These are phyloP conservation scores for Callionymus lyra DNA, from an alignment of 2,113 vertebrate genomes.

Conservation along the genomic window DNA sequence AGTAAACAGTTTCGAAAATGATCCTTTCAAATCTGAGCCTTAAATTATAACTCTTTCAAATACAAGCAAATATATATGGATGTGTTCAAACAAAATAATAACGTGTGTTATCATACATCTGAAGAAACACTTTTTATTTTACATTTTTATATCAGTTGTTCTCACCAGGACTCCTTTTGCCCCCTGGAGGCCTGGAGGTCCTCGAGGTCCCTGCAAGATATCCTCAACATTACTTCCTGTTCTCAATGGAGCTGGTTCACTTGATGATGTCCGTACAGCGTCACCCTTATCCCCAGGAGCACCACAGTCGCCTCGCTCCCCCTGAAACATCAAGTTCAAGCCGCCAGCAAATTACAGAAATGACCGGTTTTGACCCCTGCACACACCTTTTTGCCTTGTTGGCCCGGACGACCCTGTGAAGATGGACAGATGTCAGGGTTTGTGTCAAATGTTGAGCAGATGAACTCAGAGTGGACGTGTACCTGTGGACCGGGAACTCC, in stretches of 20 bases:
- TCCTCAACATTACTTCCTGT: slow-evolving; percentile 3
- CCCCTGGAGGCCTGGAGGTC: slow-evolving; percentile 64
- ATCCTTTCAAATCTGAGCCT: not conserved
- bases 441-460: not conserved
- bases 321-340: slow-evolving; percentile 49
- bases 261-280: slow-evolving; percentile 55
- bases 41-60: not conserved
- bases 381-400: slow-evolving; percentile 79
- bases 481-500: slow-evolving; percentile 74
- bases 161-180: slow-evolving; percentile 71
- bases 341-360: no score
- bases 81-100: not conserved
- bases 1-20: not conserved
- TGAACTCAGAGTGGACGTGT: slow-evolving; percentile 3
- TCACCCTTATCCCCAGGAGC: slow-evolving; percentile 76
- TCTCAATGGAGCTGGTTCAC: not conserved
- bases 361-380: no score
- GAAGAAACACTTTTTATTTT: no score
- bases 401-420: slow-evolving; percentile 72
- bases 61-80: not conserved
- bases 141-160: no score
- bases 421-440: not conserved
- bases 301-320: slow-evolving; percentile 77
- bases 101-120: no score
- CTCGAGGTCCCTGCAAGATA: slow-evolving; percentile 56